Percentiles rank a stretch among this genome's conserved stretches.
phyloP scores from a whole-genome alignment of 2,797 vertebrate species.

The Otolemur crassicaudatus region DNA sequence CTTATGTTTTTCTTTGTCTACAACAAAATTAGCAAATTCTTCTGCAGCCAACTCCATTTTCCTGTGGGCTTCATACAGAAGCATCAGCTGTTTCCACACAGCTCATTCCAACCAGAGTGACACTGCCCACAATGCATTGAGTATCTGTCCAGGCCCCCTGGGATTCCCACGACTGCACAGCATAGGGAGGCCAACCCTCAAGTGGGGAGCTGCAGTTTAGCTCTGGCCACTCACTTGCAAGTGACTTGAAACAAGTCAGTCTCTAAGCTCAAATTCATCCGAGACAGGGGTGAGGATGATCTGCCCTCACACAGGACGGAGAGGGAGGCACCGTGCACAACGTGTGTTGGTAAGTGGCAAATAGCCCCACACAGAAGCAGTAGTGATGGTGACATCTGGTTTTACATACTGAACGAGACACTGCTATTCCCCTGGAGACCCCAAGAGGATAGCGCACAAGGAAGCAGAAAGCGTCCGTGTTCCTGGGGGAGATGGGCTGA shows the following conservation, averaged over 20 bases:
- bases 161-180: background rate
- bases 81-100: background rate
- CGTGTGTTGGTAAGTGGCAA: background rate
- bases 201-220: background rate
- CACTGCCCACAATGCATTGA: background rate
- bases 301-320: background rate
- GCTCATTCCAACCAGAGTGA: background rate
- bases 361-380: background rate
- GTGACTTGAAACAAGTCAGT: background rate
- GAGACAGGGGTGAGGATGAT: background rate
- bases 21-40: slow-evolving; percentile 3
- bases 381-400: background rate
- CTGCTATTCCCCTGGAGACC: background rate
- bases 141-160: background rate
- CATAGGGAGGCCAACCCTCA: rapidly evolving
- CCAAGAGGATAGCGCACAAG: background rate
- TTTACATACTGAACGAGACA: background rate
- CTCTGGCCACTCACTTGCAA: background rate
- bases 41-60: background rate
- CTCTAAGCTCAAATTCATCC: background rate
- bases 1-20: background rate
- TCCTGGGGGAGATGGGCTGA: too few relatives aligned
- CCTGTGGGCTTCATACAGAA: background rate
- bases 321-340: rapidly evolving
- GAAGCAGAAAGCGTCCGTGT: background rate